A percentile compares a stretch with the other conserved stretches of the same genome.
Evolutionary conservation across 23 tunicate genomes (phyloP).

Genomic region (Trididemnum clinides): DNA sequence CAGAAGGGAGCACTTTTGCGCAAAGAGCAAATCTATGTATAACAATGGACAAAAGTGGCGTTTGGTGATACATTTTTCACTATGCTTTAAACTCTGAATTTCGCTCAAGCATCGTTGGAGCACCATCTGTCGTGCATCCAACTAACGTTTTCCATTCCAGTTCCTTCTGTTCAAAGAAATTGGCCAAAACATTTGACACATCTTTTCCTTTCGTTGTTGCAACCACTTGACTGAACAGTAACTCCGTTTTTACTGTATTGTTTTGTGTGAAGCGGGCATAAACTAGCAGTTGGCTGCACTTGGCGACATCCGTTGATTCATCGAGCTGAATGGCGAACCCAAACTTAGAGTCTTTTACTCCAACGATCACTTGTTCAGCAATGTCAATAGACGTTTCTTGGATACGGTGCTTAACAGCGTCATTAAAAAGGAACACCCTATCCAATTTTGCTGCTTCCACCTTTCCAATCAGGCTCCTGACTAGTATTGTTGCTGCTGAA

Average conservation of each 20-base stretch:
- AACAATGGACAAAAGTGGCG: background rate
- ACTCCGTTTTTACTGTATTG: too few species aligned
- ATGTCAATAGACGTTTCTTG: too few species aligned
- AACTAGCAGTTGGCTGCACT: too few species aligned
- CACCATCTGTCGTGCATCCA: too few species aligned
- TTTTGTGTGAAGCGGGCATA: too few species aligned
- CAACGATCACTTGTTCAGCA: too few species aligned
- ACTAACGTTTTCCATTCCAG: background rate
- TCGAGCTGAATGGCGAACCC: background rate
- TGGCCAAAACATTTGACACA: background rate
- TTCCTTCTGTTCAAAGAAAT: background rate
- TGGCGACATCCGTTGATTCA: too few species aligned
- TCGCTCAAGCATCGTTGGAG: too few species aligned
- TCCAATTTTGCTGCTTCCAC: too few species aligned
- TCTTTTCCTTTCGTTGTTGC: background rate
- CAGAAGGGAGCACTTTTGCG: too few species aligned
- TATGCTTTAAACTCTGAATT: background rate
- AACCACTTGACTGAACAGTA: background rate
- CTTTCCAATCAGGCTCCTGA: constrained; percentile 22
- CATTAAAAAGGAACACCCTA: constrained; percentile 14
- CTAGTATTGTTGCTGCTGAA: constrained; percentile 17
- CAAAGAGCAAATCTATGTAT: too few species aligned
- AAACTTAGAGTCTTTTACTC: background rate
- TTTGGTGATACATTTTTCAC: background rate
- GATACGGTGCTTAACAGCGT: background rate